Evolutionary conservation across 2,888 invertebrate species (phyloP).

Genomic region (Lithosia quadra): DNA sequence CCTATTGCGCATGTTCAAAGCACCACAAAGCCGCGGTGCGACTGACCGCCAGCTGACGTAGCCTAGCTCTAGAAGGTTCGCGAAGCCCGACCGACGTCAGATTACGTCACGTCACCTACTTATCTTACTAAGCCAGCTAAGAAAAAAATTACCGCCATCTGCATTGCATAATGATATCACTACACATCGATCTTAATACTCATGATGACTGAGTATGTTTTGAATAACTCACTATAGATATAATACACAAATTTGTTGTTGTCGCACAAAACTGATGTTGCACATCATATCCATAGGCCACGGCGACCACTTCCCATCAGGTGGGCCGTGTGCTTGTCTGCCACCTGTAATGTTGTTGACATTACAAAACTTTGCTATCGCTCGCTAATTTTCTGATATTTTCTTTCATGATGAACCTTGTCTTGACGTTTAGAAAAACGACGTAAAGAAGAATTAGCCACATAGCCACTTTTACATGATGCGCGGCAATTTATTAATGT

Average conservation of each 20-base stretch:
- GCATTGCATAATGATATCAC: slow-evolving; percentile 29
- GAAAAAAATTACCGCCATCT: slow-evolving; percentile 38
- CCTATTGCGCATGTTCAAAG: slow-evolving; percentile 47
- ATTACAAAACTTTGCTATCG: not conserved
- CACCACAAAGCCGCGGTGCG: slow-evolving; percentile 26
- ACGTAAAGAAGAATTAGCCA: not conserved
- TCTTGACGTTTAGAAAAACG: too few species aligned
- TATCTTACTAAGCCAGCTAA: slow-evolving; percentile 45
- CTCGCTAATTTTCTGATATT: not conserved
- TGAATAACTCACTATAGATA: not conserved
- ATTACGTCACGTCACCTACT: slow-evolving; percentile 61
- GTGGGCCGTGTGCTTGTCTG: too few species aligned
- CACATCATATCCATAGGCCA: too few species aligned
- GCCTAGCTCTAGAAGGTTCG: slow-evolving; percentile 65
- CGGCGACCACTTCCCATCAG: too few species aligned
- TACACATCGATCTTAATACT: slow-evolving; percentile 14
- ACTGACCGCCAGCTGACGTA: slow-evolving; percentile 54
- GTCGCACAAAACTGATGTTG: too few species aligned
- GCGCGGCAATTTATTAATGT: not conserved
- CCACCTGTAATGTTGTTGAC: too few species aligned
- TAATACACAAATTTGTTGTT: too few species aligned
- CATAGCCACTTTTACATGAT: not conserved
- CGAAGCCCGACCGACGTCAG: slow-evolving; percentile 68
- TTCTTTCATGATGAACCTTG: not conserved
- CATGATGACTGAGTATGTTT: not conserved